Conservation (phyloP, 2,113 vertebrate species). For the Sturnus vulgaris region DNA sequence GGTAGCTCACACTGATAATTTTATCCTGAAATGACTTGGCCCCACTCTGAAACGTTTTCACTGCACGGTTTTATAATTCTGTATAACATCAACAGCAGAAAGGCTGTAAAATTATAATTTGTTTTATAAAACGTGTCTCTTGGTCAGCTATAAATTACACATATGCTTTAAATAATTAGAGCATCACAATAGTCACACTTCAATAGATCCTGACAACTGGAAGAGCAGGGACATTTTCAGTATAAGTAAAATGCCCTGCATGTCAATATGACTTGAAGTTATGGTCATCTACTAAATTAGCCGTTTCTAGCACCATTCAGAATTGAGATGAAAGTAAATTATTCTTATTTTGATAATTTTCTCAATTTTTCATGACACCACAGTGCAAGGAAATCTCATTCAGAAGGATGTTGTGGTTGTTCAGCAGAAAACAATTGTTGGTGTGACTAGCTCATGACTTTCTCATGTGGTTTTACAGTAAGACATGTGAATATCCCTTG, state of each 20-base stretch:
- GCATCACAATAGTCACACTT: neutral
- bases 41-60: neutral
- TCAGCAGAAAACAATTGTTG: neutral
- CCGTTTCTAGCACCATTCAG: neutral
- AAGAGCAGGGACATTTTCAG: neutral
- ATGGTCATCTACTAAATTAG: neutral
- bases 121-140: neutral
- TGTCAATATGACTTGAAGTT: neutral
- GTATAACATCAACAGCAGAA: neutral
- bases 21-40: neutral
- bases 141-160: neutral
- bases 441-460: neutral
- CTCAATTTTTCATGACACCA: neutral
- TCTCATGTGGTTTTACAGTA: slow-evolving; percentile 16
- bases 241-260: neutral
- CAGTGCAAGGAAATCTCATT: neutral
- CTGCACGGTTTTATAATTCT: neutral
- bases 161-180: neutral
- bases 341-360: neutral
- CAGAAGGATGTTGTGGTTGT: neutral
- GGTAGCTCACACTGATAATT: neutral
- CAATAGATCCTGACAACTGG: neutral
- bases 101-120: neutral
- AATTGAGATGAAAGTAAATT: neutral
- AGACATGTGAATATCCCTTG: neutral